These are phyloP conservation scores for Psammodynastes pulverulentus DNA, from an alignment of 2,113 vertebrate genomes.

Conservation along the genomic window DNA sequence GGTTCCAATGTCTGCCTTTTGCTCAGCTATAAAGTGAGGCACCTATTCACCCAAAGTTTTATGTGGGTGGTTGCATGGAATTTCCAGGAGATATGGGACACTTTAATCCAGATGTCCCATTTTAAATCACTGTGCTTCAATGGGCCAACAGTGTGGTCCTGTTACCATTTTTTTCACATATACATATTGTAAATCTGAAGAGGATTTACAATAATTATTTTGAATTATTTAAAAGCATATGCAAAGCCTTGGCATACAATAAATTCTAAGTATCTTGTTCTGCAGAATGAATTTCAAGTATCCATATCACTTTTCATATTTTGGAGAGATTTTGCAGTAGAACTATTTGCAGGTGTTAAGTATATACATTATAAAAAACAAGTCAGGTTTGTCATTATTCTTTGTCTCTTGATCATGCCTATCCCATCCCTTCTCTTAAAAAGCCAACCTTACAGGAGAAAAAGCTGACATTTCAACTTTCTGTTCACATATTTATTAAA, in stretches of 20 bases:
- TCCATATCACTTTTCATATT: background rate
- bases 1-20: background rate
- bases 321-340: background rate
- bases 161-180: too few relatives aligned
- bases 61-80: background rate
- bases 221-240: background rate
- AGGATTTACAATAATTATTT: background rate
- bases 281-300: background rate
- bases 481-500: slow-evolving; percentile 44
- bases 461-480: slow-evolving; percentile 44
- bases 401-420: background rate
- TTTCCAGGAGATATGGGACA: background rate
- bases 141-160: too few relatives aligned
- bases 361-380: background rate
- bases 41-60: background rate
- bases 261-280: background rate
- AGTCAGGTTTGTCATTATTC: background rate
- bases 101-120: background rate
- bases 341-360: background rate
- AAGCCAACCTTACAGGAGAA: slow-evolving; percentile 7
- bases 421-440: slow-evolving; percentile 22
- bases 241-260: too few relatives aligned
- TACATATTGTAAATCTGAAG: background rate
- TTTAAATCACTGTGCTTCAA: background rate
- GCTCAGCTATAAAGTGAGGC: background rate